Evolutionary conservation across 2,888 invertebrate genomes (phyloP).

Genomic region (Graphium colonna): DNA sequence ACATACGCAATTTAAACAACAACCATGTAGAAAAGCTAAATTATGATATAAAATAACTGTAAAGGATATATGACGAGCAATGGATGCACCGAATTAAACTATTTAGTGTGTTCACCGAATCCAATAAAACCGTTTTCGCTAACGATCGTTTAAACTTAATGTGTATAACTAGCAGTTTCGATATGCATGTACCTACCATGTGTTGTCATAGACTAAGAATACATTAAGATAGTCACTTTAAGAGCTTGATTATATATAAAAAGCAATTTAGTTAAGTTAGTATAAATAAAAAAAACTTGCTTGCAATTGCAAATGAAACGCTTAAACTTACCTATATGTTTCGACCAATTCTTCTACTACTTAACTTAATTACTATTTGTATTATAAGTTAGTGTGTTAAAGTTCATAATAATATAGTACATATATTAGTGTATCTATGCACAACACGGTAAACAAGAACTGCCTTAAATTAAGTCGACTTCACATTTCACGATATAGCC

Average conservation of each 20-base stretch:
- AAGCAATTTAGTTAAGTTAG: slow-evolving; percentile 2
- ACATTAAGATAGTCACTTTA: slow-evolving; percentile 14
- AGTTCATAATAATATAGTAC: slow-evolving; percentile 56
- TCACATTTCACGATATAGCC: slow-evolving; percentile 75
- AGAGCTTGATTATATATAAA: slow-evolving; percentile 11
- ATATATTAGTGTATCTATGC: slow-evolving; percentile 38
- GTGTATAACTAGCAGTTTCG: too few relatives aligned
- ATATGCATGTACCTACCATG: slow-evolving; percentile 1
- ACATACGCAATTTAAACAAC: too few relatives aligned
- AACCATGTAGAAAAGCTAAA: too few relatives aligned
- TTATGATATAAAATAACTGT: too few relatives aligned
- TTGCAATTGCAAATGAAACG: slow-evolving; percentile 50
- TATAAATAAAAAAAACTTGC: slow-evolving; percentile 30
- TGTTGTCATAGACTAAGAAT: slow-evolving; percentile 12
- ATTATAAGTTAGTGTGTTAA: slow-evolving; percentile 34
- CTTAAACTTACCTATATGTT: slow-evolving; percentile 58
- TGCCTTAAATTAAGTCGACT: slow-evolving; percentile 70
- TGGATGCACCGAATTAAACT: neutral
- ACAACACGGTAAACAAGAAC: slow-evolving; percentile 69
- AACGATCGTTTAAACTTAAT: neutral
- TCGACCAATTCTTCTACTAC: slow-evolving; percentile 53
- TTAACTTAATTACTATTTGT: slow-evolving; percentile 40
- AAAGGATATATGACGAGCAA: too few relatives aligned
- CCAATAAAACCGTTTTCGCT: too few relatives aligned
- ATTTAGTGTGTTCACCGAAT: neutral